Evolutionary conservation across 2,888 invertebrate genomes (phyloP).

Genomic region (Perithous albicinctus): DNA sequence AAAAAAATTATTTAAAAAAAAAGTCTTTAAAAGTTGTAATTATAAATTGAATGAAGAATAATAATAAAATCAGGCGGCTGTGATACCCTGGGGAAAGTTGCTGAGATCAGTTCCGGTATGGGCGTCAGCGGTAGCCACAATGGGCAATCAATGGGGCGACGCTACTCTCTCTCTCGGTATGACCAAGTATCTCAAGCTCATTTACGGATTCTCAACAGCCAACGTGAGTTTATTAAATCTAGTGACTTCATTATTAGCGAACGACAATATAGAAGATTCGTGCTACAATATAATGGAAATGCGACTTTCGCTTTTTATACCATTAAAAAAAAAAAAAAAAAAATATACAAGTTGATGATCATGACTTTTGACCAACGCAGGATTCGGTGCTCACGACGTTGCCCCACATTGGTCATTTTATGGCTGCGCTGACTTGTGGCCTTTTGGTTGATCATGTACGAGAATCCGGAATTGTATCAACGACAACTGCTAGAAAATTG

Average conservation of each 20-base stretch:
- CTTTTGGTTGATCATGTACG: constrained; percentile 87
- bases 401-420: constrained; percentile 87
- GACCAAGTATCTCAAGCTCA: constrained; percentile 87
- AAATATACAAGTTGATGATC: neutral
- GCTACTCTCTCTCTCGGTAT: constrained; percentile 87
- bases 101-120: constrained; percentile 87
- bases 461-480: constrained; percentile 86
- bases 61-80: constrained; percentile 78
- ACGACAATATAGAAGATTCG: neutral
- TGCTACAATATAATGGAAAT: neutral
- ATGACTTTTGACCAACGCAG: constrained; percentile 76
- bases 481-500: constrained; percentile 86
- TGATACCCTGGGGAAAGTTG: constrained; percentile 86
- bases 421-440: constrained; percentile 86
- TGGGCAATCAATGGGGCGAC: constrained; percentile 88
- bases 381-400: constrained; percentile 86
- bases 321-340: too few relatives aligned
- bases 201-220: constrained; percentile 87
- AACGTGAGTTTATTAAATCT: constrained; percentile 83
- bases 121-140: constrained; percentile 87
- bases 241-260: neutral
- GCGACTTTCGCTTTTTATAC: neutral
- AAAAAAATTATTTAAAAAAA: too few relatives aligned
- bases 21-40: too few relatives aligned
- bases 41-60: neutral